These are phyloP conservation scores for Choristoneura rosaceana DNA, from an alignment of 2,888 invertebrate genomes.

Conservation along the genomic window DNA sequence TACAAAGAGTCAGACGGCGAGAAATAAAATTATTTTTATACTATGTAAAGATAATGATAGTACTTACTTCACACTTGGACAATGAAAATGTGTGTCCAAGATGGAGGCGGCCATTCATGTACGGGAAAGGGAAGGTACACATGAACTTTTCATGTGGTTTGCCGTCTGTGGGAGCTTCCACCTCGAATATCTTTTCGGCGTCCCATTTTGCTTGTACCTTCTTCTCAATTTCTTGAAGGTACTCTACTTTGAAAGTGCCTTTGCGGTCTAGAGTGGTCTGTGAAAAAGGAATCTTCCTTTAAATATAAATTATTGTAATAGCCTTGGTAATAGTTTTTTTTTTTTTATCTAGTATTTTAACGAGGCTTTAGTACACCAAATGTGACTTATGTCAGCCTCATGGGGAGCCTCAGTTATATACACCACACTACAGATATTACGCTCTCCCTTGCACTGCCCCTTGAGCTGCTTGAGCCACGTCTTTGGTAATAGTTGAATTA, in stretches of 20 bases:
- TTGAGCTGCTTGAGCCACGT: no score
- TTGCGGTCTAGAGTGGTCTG: constrained; percentile 87
- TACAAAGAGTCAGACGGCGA: no score
- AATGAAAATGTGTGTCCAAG: constrained; percentile 98
- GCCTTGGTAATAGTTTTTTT: no score
- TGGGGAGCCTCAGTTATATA: no score
- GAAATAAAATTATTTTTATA: no score
- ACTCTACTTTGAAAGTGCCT: constrained; percentile 98
- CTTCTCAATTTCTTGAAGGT: constrained; percentile 94
- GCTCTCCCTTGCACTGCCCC: no score
- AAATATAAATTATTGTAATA: constrained; percentile 1
- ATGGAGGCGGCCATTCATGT: constrained; percentile 99
- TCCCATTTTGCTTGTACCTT: constrained; percentile 96
- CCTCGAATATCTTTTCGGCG: constrained; percentile 91
- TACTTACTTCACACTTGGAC: constrained; percentile 96
- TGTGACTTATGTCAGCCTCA: no score
- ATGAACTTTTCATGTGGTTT: constrained; percentile 93
- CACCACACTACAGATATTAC: no score
- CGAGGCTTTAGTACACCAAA: no score
- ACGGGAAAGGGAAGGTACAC: constrained; percentile 98
- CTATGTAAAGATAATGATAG: background rate
- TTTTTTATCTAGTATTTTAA: no score
- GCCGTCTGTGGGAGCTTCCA: constrained; percentile 89
- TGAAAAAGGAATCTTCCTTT: constrained; percentile 44
- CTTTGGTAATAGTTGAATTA: no score